A percentile compares a stretch with the other conserved stretches of the same genome.
These are phyloP conservation scores for Hydractinia echinata DNA, from an alignment of 30 jellyfish, hydroid and myxozoan genomes.

Conservation along the genomic window DNA sequence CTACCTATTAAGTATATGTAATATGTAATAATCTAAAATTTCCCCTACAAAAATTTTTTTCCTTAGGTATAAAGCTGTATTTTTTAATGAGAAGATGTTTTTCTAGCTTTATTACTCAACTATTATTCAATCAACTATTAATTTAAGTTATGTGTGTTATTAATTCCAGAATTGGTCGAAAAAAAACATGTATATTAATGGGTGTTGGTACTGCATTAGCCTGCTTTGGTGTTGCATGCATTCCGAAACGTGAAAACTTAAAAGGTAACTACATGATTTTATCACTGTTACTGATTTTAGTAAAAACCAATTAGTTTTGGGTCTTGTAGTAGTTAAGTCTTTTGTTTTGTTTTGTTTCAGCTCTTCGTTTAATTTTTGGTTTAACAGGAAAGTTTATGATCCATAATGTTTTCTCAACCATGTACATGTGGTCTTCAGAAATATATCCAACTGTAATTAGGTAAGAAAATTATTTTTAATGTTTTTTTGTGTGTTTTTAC, in stretches of 20 bases:
- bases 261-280: not conserved
- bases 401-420: slow-evolving; percentile 47
- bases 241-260: not conserved
- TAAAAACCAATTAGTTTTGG: no score
- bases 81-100: no score
- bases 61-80: no score
- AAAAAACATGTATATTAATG: not conserved
- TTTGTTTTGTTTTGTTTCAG: slow-evolving; percentile 7
- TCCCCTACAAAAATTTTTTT: no score
- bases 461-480: slow-evolving; percentile 18
- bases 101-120: no score
- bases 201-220: not conserved
- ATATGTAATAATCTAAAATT: no score
- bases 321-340: no score
- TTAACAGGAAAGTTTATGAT: slow-evolving; percentile 64
- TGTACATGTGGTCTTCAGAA: slow-evolving; percentile 78
- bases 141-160: no score
- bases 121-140: no score
- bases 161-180: slow-evolving; percentile 8
- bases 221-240: slow-evolving; percentile 1
- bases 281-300: no score
- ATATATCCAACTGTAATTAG: slow-evolving; percentile 78
- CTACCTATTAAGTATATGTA: no score
- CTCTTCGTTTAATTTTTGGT: slow-evolving; percentile 55
- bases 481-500: no score